These are phyloP conservation scores for Rhaphigaster nebulosa DNA, from an alignment of 2,888 invertebrate species.

Conservation along the genomic window DNA sequence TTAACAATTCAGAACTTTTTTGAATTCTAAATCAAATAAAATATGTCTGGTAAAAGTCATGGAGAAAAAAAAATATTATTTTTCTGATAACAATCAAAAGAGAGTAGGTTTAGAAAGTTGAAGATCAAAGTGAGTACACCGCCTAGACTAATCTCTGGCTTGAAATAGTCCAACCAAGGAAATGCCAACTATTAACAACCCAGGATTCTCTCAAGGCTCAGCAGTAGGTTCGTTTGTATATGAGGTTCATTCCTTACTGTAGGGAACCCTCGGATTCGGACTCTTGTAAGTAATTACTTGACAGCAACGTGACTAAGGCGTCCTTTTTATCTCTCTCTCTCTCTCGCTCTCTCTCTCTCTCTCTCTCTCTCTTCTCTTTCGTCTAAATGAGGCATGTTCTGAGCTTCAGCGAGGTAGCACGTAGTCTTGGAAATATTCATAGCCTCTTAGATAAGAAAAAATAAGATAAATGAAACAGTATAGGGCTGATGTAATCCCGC, in stretches of 20 bases:
- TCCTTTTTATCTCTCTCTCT: constrained; percentile 2
- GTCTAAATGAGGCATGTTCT: constrained; percentile 43
- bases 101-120: background rate
- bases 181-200: constrained; percentile 29
- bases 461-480: constrained; percentile 9
- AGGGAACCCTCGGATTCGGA: constrained; percentile 42
- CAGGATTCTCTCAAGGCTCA: constrained; percentile 12
- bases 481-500: background rate
- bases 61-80: background rate
- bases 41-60: background rate
- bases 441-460: constrained; percentile 10
- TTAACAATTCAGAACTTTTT: background rate
- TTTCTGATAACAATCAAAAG: background rate
- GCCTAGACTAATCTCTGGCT: background rate
- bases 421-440: constrained; percentile 40
- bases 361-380: constrained; percentile 15
- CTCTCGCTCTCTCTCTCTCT: background rate
- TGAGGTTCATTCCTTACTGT: constrained; percentile 41
- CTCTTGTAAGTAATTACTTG: constrained; percentile 49
- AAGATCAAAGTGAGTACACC: background rate
- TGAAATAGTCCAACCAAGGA: background rate
- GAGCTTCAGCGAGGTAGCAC: background rate
- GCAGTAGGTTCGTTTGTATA: constrained; percentile 46
- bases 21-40: background rate
- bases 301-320: constrained; percentile 41